Evolutionary conservation across 2,888 invertebrate genomes (phyloP), one percentile per base, ranked within the genome.

Genomic region (Meandrusa payeni): DNA sequence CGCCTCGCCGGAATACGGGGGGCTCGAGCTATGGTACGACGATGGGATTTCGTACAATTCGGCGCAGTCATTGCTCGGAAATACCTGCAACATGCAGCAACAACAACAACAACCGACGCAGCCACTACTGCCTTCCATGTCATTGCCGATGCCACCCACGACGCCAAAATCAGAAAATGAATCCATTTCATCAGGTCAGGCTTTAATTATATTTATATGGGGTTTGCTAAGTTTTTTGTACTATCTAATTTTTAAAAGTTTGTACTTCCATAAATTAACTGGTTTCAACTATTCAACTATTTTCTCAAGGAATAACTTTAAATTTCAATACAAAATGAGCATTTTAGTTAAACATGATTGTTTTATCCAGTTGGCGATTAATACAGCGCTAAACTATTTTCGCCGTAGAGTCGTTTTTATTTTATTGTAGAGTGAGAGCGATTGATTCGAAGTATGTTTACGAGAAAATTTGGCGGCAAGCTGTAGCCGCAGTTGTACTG

Each of bases 21-120:
- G 94, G 62, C 89, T 94, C 53, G 95, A 95, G 67, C 89, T 95
- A 56, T 96, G 95, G 95, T 90, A 90, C 65, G 91, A 91, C 56
- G 91, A 91, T 59, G 77, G 73, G 27, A 76, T 86, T 50, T 67
- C 80, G 10, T 87, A 88, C 61, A 69, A 76, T 59, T 73, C 83
- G 52, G 66, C 83, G 37, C 89, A 73, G 67, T 80, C 76, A 63
- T 76, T 82, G 56, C 73, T 83, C 46, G 71, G 68, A 65, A 85
- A 64, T 69, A 80, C 88, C 40, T 90, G 90, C 57, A 82, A 82
- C 50, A 76, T 81, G 70, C 89, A 85, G 50, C 88, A 71, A 46
- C 78, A 73, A 58, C 78, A 73, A 58, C 82, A 85, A 47, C 87
- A 83, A 61, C 87, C 80, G 34, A 86, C 86, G 31, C 80, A 89